Base-by-base conservation (phyloP, 30 jellyfish, hydroid and myxozoan genomes). In the Euphysa ruthae region DNA sequence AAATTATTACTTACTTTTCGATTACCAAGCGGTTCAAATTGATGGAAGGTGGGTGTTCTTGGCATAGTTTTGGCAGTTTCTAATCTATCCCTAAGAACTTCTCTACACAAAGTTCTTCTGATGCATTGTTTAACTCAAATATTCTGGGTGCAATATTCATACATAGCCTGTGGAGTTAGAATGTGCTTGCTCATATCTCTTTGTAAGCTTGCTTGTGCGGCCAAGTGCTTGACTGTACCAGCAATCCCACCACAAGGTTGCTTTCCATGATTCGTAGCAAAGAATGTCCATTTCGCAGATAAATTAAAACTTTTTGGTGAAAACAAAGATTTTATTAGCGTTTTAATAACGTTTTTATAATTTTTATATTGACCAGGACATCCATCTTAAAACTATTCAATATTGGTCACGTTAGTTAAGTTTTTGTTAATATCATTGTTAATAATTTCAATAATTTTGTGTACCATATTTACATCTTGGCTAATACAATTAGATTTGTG, bases 181-280 rank as follows among this genome's bases (percentile, higher is more conserved):
- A 69, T 66, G 29, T 77, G 92, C 21, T 52, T 51, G 16, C 66
- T 21, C 35, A 61, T 0, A 16, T 73, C 66, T 38, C 92, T 21
- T 50, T 66, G 92, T n/a, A 77, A 73, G 60, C 92, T 77, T 34
- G 82, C 92, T 55, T 68, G 71, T 51, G 91, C 77, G n/a, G 86
- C 65, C 22, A 49, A 35, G 3, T 77, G 2, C 28, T 75, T 32
- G 34, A 33, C 27, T 42, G 66, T 54, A 50, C 88, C 77, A 32
- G 78, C 20, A 19, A 24, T 14, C 25, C 32, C 19, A 38, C 68
- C 58, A 44, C 76, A 21, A 46, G 60, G 60, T 46, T 46, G 60
- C 60, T 46, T 46, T n/a, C 60, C 10, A 3, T 29, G 4, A 46
- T 8, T 46, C 6, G 60, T 46, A 25, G 23, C 18, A 46, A 10